Conservation (phyloP, 2,797 vertebrate species). For the Pyrocephalus nanus region DNA sequence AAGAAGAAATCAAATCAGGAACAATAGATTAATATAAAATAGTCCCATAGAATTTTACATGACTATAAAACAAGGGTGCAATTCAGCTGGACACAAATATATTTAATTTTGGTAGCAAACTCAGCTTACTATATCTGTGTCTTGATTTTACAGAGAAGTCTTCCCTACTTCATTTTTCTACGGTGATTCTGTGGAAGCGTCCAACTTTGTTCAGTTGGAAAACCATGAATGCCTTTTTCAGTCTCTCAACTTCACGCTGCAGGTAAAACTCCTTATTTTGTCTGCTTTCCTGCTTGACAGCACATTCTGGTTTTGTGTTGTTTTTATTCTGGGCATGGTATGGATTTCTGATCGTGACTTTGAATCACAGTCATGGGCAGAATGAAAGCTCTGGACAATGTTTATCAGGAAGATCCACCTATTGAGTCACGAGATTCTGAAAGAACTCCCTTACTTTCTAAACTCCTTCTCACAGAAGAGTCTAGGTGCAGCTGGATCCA, state of each 20-base stretch:
- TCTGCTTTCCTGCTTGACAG: neutral
- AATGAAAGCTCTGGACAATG: rapidly evolving
- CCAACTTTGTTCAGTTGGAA: constrained; percentile 87
- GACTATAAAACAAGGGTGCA: neutral
- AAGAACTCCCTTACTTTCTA: neutral
- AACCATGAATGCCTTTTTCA: constrained; percentile 93
- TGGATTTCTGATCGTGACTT: neutral
- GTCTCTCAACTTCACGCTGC: constrained; percentile 92
- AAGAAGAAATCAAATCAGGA: neutral
- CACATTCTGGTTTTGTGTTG: neutral
- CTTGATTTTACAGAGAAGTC: constrained; percentile 81
- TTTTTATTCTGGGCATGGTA: neutral
- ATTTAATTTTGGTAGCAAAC: neutral
- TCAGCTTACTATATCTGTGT: neutral
- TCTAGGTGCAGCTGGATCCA: neutral
- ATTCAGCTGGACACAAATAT: neutral
- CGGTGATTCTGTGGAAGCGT: constrained; percentile 87
- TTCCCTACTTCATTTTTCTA: constrained; percentile 92
- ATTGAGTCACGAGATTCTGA: neutral
- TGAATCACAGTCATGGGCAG: neutral
- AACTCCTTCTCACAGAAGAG: neutral
- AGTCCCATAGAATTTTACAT: neutral
- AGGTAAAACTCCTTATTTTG: constrained; percentile 78
- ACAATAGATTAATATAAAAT: neutral
- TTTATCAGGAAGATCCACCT: neutral